A percentile compares a stretch with the other conserved stretches of the same genome.
Conservation (phyloP, 2,113 vertebrate species). For the Charina bottae region DNA sequence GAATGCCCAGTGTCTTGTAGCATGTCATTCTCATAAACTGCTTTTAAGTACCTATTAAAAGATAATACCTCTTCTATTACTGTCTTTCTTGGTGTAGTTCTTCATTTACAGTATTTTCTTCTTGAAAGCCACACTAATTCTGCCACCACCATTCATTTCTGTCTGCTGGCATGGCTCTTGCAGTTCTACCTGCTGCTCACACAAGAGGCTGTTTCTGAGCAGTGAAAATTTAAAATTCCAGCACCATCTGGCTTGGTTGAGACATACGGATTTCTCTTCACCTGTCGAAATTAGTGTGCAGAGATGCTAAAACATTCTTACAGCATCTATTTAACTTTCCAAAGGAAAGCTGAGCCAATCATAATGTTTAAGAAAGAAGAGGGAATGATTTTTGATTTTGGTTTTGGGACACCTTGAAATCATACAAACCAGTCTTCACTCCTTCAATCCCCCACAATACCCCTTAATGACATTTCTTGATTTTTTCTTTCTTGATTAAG, state of each 20-base stretch:
- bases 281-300: not conserved
- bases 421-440: not conserved
- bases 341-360: not conserved
- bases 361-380: not conserved
- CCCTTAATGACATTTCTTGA: not conserved
- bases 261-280: constrained; percentile 9
- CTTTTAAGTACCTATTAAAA: not conserved
- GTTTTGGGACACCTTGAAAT: not conserved
- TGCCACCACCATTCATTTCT: not conserved
- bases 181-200: not conserved
- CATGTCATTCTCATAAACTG: not conserved
- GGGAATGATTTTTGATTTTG: not conserved
- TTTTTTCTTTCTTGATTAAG: not conserved
- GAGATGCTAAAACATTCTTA: not conserved
- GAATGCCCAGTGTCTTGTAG: not conserved
- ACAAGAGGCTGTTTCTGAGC: not conserved
- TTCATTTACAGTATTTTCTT: not conserved
- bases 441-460: too few relatives aligned
- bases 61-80: not conserved
- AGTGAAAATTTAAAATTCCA: constrained; percentile 18
- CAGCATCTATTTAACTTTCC: not conserved
- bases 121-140: not conserved
- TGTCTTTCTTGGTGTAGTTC: not conserved
- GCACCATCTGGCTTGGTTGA: not conserved
- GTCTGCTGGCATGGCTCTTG: not conserved